Evolutionary conservation across 2,888 invertebrate species (phyloP), one percentile per base, ranked within the genome.

Genomic region (Epistrophe grossulariae): DNA sequence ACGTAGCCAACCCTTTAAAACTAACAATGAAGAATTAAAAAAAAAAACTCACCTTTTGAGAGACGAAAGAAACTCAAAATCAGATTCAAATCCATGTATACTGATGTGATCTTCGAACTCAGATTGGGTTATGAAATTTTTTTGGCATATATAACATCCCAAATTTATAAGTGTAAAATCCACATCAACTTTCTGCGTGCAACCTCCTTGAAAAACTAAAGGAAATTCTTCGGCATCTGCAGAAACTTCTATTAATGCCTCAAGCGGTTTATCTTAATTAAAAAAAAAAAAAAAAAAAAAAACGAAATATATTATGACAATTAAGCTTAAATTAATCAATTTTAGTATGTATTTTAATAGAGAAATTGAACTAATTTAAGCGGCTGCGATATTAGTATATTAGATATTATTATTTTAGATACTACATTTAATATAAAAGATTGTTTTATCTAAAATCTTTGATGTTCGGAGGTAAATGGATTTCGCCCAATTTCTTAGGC

Each of bases 61-160:
- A n/a, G 3, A 38, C n/a, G 64, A 19, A 7, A 84, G 40, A 52
- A 64, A 91, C 72, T 91, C 88, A 79, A 92, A 92, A 78, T 92
- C 91, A 0, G 91, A 90, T 57, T 91, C 91, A 50, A 91, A 91
- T n/a, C 91, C 90, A 88, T 92, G 92, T n/a, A 83, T 89, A 60
- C 90, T 89, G 24, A 92, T 89, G 74, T 92, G 92, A 4, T 91
- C 90, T 71, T 91, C 91, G 43, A 90, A 92, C 40, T 89, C 82
- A 9, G 89, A 89, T 72, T 90, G 90, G 15, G 71, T 88, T 19
- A 72, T 59, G 43, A 92, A 92, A 87, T 92, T 91, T 35, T 79
- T 60, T 78, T 92, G 91, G 40, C 92, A 92, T 59, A 92, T 90
- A 45, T 89, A 91, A 81, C 92, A 92, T 3, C 92, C 91, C 84